Base-by-base conservation (phyloP, 2,888 invertebrate species). In the Euzetes globulus region DNA sequence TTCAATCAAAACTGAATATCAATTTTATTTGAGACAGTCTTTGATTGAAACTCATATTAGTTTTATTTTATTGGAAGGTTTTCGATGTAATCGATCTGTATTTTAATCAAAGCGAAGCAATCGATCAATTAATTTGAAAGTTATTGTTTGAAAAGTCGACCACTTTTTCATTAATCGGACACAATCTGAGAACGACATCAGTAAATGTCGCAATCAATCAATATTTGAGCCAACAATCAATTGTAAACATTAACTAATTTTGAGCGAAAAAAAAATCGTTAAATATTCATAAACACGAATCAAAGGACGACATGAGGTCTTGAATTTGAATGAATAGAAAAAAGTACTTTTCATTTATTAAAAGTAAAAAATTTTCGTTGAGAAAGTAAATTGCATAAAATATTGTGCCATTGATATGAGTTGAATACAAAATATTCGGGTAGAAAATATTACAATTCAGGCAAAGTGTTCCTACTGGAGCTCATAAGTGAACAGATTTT, bases 251-350 rank as follows among this genome's bases (percentile, higher is more conserved):
- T 41, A 11, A 22, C 52, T 22, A 52, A 52, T n/a, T 3, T 52
- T 7, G 52, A 52, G 52, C 19, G n/a, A 5, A 52, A 52, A 55
- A 52, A 5, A 52, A 52, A 55, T 55, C 22, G 13, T 25, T 63
- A 17, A 63, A 33, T 63, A 63, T 63, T 63, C 63, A 63, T 9
- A 63, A 19, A 33, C 63, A 63, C 33, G 63, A 33, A 37, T 29
- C 29, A 33, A 2, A 33, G 63, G 29, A 63, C 63, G 19, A 63
- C 63, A 63, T 63, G 63, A 63, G 63, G 63, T 63, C 63, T 17
- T 5, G 63, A 63, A 63, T 63, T 6, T 63, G 33, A 63, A 63
- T 63, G 17, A 60, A 3, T 17, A 60, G 17, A 33, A n/a, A 55
- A 22, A 5, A 22, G 6, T 9, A 37, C 19, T 19, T 63, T 37